A percentile compares a stretch with the other conserved stretches of the same genome.
Conservation (phyloP, 2,888 invertebrate species). For the Acleris sparsana region DNA sequence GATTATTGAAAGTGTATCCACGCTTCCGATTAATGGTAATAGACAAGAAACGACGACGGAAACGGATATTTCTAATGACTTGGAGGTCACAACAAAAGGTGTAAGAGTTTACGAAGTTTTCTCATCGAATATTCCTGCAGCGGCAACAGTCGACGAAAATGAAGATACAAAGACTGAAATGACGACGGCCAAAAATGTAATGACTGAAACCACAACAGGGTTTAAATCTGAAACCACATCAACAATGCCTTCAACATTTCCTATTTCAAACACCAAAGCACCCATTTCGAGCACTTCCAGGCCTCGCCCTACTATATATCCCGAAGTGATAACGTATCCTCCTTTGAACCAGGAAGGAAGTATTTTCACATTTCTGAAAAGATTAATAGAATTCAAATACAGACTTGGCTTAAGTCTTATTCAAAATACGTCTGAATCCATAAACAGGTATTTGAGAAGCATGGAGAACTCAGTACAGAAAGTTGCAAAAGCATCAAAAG, state of each 20-base stretch:
- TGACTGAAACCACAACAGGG: constrained; percentile 72
- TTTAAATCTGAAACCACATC: constrained; percentile 66
- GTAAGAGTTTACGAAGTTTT: constrained; percentile 74
- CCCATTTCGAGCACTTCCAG: constrained; percentile 46
- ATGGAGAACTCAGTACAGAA: constrained; percentile 74
- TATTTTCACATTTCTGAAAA: constrained; percentile 84
- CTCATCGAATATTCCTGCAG: constrained; percentile 51
- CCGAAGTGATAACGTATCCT: constrained; percentile 72
- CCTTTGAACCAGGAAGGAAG: constrained; percentile 67
- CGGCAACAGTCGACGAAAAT: constrained; percentile 46
- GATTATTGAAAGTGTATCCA: constrained; percentile 72
- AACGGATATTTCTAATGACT: constrained; percentile 54
- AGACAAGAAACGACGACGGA: constrained; percentile 55
- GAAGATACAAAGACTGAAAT: constrained; percentile 50
- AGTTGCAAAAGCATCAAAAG: constrained; percentile 59
- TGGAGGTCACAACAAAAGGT: constrained; percentile 65
- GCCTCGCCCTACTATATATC: constrained; percentile 53
- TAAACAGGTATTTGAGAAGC: constrained; percentile 85
- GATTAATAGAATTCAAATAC: constrained; percentile 87
- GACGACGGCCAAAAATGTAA: constrained; percentile 58
- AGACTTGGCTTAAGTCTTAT: constrained; percentile 86
- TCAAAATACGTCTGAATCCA: constrained; percentile 86
- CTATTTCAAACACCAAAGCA: constrained; percentile 49
- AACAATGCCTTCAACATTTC: constrained; percentile 60
- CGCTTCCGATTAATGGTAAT: constrained; percentile 60